phyloP scores from a whole-genome alignment of 2,113 vertebrate genomes.

The Neodontobutis hainanensis region DNA sequence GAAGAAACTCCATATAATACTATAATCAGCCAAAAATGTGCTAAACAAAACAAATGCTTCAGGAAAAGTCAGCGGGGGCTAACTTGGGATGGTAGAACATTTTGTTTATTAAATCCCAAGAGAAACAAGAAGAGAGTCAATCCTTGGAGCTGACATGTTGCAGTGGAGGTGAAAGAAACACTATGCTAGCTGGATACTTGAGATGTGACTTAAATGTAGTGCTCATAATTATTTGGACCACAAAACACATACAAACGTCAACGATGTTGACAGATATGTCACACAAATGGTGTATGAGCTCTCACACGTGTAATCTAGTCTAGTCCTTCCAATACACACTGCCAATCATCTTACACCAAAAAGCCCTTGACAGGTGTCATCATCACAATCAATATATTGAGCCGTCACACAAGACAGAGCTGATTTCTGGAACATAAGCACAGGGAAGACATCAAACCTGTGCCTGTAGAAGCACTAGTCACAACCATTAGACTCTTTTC shows the following conservation, averaged over 20 bases:
- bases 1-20: too few relatives aligned
- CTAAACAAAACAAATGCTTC: too few relatives aligned
- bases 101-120: conserved; percentile 19
- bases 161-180: not conserved
- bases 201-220: not conserved
- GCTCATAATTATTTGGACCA: not conserved
- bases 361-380: conserved; percentile 17
- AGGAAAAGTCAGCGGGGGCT: not conserved
- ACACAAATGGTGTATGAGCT: not conserved
- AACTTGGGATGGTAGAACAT: not conserved
- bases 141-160: not conserved
- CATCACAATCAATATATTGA: not conserved
- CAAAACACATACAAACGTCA: not conserved
- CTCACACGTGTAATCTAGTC: not conserved
- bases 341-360: conserved; percentile 12
- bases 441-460: conserved; percentile 6
- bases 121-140: not conserved
- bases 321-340: not conserved
- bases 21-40: too few relatives aligned
- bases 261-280: not conserved
- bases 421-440: not conserved
- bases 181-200: not conserved
- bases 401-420: conserved; percentile 17
- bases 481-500: conserved; percentile 8
- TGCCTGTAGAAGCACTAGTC: conserved; percentile 8